These are phyloP conservation scores for Hyposmocoma kahamanoa DNA, from an alignment of 1,140 invertebrate genomes.

Conservation along the genomic window DNA sequence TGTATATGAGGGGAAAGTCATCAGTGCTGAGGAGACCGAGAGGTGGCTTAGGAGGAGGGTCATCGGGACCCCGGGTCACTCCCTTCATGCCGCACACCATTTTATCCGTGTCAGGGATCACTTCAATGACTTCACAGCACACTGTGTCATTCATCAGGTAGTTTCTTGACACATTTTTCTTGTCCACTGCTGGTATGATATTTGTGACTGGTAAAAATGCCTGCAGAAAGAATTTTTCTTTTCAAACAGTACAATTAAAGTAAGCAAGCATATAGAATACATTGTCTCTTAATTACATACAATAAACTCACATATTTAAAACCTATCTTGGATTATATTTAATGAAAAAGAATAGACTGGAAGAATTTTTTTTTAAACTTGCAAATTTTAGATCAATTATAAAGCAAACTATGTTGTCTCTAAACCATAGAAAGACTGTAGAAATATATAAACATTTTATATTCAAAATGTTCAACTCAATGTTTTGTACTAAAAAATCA, in stretches of 20 bases:
- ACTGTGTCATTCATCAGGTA: conserved; percentile 89
- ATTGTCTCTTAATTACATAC: no score
- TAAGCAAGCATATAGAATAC: not conserved
- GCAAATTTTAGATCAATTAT: no score
- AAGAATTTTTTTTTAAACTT: no score
- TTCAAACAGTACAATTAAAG: not conserved
- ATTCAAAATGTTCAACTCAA: no score
- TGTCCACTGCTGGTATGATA: conserved; percentile 85
- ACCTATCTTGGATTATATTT: no score
- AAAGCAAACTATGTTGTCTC: no score
- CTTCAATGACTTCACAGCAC: conserved; percentile 90
- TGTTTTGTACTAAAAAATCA: no score
- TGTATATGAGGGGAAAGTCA: conserved; percentile 90
- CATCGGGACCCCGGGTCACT: conserved; percentile 76
- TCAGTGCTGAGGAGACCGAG: conserved; percentile 89
- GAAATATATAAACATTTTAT: no score
- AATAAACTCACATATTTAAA: no score
- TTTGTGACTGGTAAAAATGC: conserved; percentile 81
- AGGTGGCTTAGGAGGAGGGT: conserved; percentile 79
- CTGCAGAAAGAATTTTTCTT: conserved; percentile 62
- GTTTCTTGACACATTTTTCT: conserved; percentile 84
- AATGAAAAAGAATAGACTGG: no score
- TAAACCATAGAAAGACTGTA: no score
- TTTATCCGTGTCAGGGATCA: conserved; percentile 90
- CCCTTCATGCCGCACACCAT: conserved; percentile 91